Evolutionary conservation across 2,797 vertebrate genomes (phyloP).

Genomic region (Uromys caudimaculatus): DNA sequence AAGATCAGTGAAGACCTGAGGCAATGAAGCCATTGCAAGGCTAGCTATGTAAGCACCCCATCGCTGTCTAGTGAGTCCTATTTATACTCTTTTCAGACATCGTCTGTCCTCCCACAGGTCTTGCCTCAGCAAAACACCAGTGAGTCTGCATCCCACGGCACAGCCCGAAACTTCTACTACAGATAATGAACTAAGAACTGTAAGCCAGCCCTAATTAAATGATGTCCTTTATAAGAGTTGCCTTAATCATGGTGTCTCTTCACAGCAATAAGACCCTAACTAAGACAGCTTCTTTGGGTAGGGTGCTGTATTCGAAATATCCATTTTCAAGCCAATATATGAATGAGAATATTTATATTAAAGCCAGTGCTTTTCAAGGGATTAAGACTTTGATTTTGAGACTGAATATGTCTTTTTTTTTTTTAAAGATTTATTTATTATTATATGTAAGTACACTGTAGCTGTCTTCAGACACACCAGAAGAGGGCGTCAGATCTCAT

Average conservation of each 20-base stretch:
- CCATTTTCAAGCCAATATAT: background rate
- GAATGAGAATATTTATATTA: background rate
- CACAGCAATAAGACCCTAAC: background rate
- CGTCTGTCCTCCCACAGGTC: too few species aligned
- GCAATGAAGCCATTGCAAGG: too few species aligned
- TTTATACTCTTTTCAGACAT: too few species aligned
- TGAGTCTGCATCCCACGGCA: background rate
- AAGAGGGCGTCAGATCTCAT: too few species aligned
- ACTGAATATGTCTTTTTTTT: conserved; percentile 4
- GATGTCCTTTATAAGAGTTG: background rate
- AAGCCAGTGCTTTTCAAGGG: conserved; percentile 34
- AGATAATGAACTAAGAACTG: background rate
- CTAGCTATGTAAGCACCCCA: too few species aligned
- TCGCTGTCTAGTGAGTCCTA: too few species aligned
- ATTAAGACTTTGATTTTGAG: background rate
- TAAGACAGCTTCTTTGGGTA: background rate
- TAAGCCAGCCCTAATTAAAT: background rate
- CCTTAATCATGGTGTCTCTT: background rate
- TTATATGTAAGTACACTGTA: too few species aligned
- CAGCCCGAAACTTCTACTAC: background rate
- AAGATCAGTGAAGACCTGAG: too few species aligned
- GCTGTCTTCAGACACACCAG: too few species aligned
- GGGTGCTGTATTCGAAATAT: background rate
- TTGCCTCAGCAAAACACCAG: background rate
- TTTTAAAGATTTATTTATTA: too few species aligned